Evolutionary conservation across 1,140 invertebrate genomes (phyloP).

Genomic region (Drosophila arawakana): DNA sequence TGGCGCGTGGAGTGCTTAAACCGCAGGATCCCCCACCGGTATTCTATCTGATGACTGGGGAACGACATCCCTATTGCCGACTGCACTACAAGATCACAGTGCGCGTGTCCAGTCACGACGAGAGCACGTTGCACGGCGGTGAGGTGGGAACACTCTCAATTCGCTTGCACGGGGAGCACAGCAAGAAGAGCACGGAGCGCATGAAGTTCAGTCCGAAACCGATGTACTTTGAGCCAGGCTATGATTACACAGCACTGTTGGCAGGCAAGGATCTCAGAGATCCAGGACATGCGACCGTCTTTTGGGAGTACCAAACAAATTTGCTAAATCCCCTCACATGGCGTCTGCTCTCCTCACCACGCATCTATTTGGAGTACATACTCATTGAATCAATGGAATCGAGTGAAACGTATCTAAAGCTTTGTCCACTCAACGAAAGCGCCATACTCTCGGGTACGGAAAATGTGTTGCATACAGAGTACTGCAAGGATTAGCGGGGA

Average conservation of each 20-base stretch:
- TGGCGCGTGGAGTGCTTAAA: constrained; percentile 80
- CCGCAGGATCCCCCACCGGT: constrained; percentile 86
- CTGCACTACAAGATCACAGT: constrained; percentile 91
- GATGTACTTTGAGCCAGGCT: constrained; percentile 89
- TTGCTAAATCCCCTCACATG: constrained; percentile 93
- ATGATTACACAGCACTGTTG: constrained; percentile 88
- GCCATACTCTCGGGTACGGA: constrained; percentile 86
- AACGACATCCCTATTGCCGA: constrained; percentile 89
- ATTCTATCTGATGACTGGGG: constrained; percentile 89
- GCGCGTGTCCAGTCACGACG: constrained; percentile 89
- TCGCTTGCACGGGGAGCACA: constrained; percentile 87
- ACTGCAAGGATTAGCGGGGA: constrained; percentile 82
- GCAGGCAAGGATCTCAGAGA: constrained; percentile 88
- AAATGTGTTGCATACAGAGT: constrained; percentile 85
- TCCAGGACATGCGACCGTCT: constrained; percentile 88
- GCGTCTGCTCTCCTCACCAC: constrained; percentile 90
- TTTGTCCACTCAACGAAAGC: constrained; percentile 86
- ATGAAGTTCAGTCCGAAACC: constrained; percentile 85
- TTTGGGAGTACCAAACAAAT: constrained; percentile 91
- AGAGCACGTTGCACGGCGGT: constrained; percentile 90
- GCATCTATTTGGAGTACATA: constrained; percentile 89
- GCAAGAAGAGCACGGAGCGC: constrained; percentile 85
- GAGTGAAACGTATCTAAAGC: constrained; percentile 85
- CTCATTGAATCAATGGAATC: constrained; percentile 89
- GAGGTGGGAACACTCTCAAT: constrained; percentile 89